A percentile compares a stretch with the other conserved stretches of the same genome.
Evolutionary conservation across 2,888 invertebrate species (phyloP).

Genomic region (Andrena trimmerana): DNA sequence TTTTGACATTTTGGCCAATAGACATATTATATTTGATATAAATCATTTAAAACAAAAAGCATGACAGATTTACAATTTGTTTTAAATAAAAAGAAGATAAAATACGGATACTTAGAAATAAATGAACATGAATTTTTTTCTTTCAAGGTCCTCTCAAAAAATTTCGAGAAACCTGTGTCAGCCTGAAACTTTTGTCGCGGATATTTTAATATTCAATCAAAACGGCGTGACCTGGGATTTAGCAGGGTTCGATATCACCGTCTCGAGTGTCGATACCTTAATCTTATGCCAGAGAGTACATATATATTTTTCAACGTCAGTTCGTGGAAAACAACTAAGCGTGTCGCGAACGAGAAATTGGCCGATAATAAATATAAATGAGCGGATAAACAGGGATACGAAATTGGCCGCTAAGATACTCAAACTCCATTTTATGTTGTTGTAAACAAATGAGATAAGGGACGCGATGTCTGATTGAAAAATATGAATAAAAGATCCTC

Average conservation of each 20-base stretch:
- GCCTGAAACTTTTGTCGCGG: not conserved
- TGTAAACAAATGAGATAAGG: slow-evolving; percentile 49
- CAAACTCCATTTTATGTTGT: not conserved
- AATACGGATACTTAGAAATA: not conserved
- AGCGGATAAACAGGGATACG: slow-evolving; percentile 24
- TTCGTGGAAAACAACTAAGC: slow-evolving; percentile 29
- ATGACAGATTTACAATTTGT: not conserved
- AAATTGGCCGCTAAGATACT: slow-evolving; percentile 9
- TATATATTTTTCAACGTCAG: not conserved
- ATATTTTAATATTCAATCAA: slow-evolving; percentile 10
- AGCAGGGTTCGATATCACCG: not conserved
- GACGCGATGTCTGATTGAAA: not conserved
- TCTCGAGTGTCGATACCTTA: not conserved
- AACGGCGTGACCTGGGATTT: not conserved
- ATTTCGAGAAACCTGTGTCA: not conserved
- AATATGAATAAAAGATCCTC: not conserved
- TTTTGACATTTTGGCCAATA: too few species aligned
- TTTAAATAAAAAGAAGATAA: not conserved
- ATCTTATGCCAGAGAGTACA: not conserved
- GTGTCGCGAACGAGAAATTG: not conserved
- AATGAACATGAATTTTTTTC: not conserved
- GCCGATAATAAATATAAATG: slow-evolving; percentile 4
- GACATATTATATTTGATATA: too few species aligned
- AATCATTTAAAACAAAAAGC: too few species aligned
- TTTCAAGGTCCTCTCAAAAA: not conserved